Base-by-base conservation (phyloP, 2,797 vertebrate genomes). In the Acanthis flammea region DNA sequence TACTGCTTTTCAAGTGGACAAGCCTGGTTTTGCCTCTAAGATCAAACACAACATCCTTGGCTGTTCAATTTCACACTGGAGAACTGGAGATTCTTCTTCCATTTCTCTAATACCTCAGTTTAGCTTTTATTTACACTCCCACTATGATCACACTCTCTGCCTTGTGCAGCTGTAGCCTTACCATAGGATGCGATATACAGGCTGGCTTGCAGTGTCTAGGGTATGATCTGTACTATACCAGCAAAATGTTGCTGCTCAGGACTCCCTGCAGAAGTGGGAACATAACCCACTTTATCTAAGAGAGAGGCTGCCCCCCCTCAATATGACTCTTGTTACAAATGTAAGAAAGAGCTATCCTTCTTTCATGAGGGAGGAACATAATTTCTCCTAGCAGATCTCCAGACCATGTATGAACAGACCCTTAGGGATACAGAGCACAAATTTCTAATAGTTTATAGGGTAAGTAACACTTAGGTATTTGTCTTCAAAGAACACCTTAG, bases 351-450 rank as follows among this genome's bases (percentile, higher is more conserved):
- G 9, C 21, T 54, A 17, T 7, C 10, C 23, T 65, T 50, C 12
- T 58, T 84, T 66, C 28, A 16, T 12, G 55, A 51, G 62, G 13
- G 16, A 60, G 23, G 28, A 83, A 21, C 2, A 5, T 28, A 10
- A 11, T 9, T 77, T 57, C 19, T 80, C 19, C 68, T 30, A 75
- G 65, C 9, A 47, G 19, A 37, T 47, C 12, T 93, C 33, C 57
- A 83, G 10, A 8, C 41, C 0, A 0, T 27, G 21, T 65, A 12
- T 48, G 41, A 72, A 35, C 23, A 54, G 30, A 75, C 7, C 0
- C 10, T 85, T 51, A 61, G 33, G 8, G 19, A 76, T 15, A 57
- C 9, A 55, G 63, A 75, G 19, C 19, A 48, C 41, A 35, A 70
- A 35, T 68, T 88, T 75, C 24, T 54, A 39, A 61, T 24, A 54